phyloP scores from a whole-genome alignment of 2,888 invertebrate genomes.

The Linyphia triangularis region DNA sequence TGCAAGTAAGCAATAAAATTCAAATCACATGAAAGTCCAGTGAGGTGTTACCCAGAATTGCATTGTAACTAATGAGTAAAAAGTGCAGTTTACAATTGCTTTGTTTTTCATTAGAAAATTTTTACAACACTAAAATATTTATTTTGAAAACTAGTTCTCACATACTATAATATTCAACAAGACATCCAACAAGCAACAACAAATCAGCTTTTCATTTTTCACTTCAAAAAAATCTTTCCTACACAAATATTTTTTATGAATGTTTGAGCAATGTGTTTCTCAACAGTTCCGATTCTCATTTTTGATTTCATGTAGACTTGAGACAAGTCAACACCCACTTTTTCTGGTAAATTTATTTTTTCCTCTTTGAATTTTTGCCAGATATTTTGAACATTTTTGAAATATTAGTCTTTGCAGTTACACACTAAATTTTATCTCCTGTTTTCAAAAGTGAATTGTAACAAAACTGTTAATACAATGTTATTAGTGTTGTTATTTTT shows the following conservation, averaged over 20 bases:
- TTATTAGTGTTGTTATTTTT: no score
- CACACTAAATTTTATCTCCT: no score
- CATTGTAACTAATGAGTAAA: not conserved
- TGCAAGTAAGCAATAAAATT: not conserved
- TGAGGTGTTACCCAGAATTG: conserved; percentile 3
- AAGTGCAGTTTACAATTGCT: not conserved
- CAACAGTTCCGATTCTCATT: conserved; percentile 17
- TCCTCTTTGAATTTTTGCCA: no score
- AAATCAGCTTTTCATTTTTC: conserved; percentile 29
- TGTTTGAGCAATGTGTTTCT: conserved; percentile 48
- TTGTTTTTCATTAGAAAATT: conserved; percentile 8
- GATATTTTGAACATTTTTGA: no score
- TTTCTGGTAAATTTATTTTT: not conserved
- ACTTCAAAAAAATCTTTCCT: conserved; percentile 33
- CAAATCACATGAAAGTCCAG: not conserved
- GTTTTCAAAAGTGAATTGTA: no score
- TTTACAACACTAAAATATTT: conserved; percentile 25
- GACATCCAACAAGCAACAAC: conserved; percentile 36
- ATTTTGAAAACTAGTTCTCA: conserved; percentile 40
- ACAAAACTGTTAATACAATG: no score
- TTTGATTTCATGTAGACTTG: not conserved
- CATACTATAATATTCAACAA: conserved; percentile 40
- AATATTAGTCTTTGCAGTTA: no score
- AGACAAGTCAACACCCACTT: not conserved
- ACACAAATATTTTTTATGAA: conserved; percentile 41